Evolutionary conservation across 2,797 vertebrate genomes (phyloP), one percentile per base, ranked within the genome.

Genomic region (Nasua narica): DNA sequence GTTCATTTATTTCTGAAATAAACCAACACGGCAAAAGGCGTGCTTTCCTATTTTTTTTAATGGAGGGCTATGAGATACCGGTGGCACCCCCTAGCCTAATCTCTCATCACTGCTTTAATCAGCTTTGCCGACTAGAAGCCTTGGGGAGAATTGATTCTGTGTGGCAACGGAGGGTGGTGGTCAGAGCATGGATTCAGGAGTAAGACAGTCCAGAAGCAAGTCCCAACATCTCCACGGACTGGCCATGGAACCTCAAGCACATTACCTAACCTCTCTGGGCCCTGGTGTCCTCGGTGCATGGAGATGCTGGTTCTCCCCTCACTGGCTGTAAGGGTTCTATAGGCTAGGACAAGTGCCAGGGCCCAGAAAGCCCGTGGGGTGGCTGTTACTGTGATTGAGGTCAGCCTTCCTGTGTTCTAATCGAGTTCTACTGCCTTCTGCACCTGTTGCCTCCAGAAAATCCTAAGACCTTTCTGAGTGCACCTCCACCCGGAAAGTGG

Each of bases 151-250:
- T 5, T 46, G n/a, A 52, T 0, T 40, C 37, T 7, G 14, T 54
- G 46, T 3, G 8, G 25, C 23, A 7, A 32, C 2, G 48, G 40
- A 32, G 70, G 37, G 3, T 21, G 52, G 43, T n/a, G 52, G 40
- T 77, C 19, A 77, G 7, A 32, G 70, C 3, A 1, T 7, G 52
- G 67, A 18, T 40, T 7, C 77, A 5, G 67, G 67, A 43, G 21
- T 4, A 2, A 18, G 0, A 29, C 37, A 7, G n/a, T 18, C n/a
- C 4, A 15, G 32, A 56, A 16, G 21, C 10, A 7, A 70, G 52
- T 50, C 52, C 58, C 43, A n/a, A 0, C 0, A 2, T 27, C 62
- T 85, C 37, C 50, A 19, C 0, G 0, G 21, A 18, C 1, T 1
- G 50, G 77, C 84, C 29, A 48, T 16, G 69, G 40, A 35, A 18